A percentile compares a stretch with the other conserved stretches of the same genome.
Conservation (phyloP, 1,140 invertebrate genomes). For the Bactericera cockerelli region DNA sequence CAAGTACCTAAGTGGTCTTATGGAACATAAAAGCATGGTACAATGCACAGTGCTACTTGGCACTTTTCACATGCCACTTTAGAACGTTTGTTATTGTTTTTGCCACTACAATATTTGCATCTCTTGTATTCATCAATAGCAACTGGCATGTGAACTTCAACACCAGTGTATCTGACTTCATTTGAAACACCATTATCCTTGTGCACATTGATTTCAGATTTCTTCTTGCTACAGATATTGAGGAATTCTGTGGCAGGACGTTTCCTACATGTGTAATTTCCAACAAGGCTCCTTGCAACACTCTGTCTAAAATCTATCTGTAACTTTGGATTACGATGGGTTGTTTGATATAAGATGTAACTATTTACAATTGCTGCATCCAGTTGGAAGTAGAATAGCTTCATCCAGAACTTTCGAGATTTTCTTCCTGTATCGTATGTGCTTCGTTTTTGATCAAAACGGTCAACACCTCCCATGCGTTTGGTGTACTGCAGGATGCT, state of each 20-base stretch:
- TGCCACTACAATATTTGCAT: too few relatives aligned
- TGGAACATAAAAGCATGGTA: too few relatives aligned
- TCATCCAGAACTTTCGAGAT: conserved; percentile 17
- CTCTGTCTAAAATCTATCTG: conserved; percentile 7
- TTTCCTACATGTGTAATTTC: neutral
- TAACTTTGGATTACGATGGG: conserved; percentile 8
- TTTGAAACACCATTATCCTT: too few relatives aligned
- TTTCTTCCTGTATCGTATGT: conserved; percentile 15
- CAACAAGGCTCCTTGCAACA: neutral
- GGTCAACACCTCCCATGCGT: conserved; percentile 20
- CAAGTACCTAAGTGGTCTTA: too few relatives aligned
- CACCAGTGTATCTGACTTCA: too few relatives aligned
- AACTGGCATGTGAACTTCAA: too few relatives aligned
- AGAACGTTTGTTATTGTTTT: too few relatives aligned
- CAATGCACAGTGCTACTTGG: too few relatives aligned
- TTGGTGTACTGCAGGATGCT: conserved; percentile 18
- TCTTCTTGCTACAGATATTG: too few relatives aligned
- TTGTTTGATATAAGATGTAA: conserved; percentile 14
- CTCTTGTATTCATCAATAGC: too few relatives aligned
- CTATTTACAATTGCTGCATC: conserved; percentile 15
- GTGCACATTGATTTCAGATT: too few relatives aligned
- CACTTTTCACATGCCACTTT: too few relatives aligned
- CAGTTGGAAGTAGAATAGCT: conserved; percentile 15
- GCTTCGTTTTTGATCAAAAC: conserved; percentile 18
- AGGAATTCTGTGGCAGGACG: neutral